Conservation (phyloP, 2,113 vertebrate species). For the Stegastes partitus region DNA sequence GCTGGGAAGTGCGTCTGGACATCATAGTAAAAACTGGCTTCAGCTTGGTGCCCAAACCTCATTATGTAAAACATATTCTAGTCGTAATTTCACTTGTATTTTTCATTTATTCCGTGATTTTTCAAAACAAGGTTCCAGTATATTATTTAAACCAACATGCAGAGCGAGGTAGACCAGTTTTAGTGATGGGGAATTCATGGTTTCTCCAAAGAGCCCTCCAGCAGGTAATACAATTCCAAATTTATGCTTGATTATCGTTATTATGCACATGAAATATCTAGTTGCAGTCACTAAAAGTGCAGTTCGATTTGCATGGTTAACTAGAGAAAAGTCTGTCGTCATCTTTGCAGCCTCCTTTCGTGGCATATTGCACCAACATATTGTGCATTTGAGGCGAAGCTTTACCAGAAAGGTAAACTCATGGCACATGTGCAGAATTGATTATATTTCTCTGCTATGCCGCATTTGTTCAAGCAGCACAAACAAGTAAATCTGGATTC, state of each 20-base stretch:
- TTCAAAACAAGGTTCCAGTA: neutral
- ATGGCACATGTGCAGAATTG: too few species aligned
- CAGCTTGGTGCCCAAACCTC: neutral
- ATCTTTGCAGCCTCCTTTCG: too few species aligned
- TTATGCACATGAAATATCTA: too few species aligned
- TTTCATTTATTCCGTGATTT: neutral
- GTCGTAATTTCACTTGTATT: neutral
- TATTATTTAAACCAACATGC: neutral
- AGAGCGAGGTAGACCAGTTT: neutral
- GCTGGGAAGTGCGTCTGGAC: constrained; percentile 5
- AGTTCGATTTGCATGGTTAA: too few species aligned
- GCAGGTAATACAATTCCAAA: too few species aligned
- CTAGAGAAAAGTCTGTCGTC: too few species aligned
- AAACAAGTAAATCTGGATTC: neutral
- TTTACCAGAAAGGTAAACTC: too few species aligned
- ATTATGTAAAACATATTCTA: neutral
- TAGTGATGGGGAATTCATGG: neutral
- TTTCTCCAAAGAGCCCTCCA: too few species aligned
- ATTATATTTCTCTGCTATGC: neutral
- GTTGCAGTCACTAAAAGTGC: too few species aligned
- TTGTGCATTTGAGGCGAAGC: too few species aligned
- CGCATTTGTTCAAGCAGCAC: neutral
- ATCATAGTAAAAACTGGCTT: neutral
- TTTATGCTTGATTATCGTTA: too few species aligned
- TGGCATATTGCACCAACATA: too few species aligned